Evolutionary conservation across 2,113 vertebrate genomes (phyloP), one percentile per base, ranked within the genome.

Genomic region (Aptenodytes patagonicus): DNA sequence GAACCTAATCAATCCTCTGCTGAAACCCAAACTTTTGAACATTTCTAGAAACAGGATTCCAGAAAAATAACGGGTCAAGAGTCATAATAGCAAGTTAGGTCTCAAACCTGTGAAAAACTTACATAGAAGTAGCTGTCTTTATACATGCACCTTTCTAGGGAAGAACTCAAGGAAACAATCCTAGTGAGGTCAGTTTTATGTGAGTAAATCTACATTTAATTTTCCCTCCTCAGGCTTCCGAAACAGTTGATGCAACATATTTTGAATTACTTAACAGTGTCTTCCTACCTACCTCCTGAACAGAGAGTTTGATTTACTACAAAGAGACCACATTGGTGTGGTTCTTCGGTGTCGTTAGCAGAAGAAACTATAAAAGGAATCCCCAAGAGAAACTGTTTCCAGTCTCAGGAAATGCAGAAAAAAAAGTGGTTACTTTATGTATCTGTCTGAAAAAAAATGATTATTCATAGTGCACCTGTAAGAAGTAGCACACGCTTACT

Each of bases 361-460:
- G 79, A 97, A 96, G 95, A 96, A 97, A 96, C 97, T 98, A 98
- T 98, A 98, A 98, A 98, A 97, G 97, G 98, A 98, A 98, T 98
- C 96, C 95, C 69, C 97, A 95, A 93, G 89, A 96, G 96, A 98
- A 95, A 97, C 98, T 98, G 96, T 97, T 98, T 98, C 88, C 91
- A 98, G 97, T 92, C 83, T 97, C 98, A 98, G 98, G 98, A 98
- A 98, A 97, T 83, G 44, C 42, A 95, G 73, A 82, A 42, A 92
- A 93, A 72, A 46, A 92, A 95, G 97, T 97, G 94, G 82, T 98
- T 98, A 94, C 89, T 96, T 96, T 69, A 95, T 85, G 83, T 57
- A 93, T 96, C 95, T 97, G 91, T 95, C 95, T 96, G 89, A 84
- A 89, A 92, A 87, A 85, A 84, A 82, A 69, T 26, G 55, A 91